Percentiles rank a stretch among this genome's conserved stretches.
Evolutionary conservation across 2,113 vertebrate species (phyloP).

Genomic region (Tamias sibiricus): DNA sequence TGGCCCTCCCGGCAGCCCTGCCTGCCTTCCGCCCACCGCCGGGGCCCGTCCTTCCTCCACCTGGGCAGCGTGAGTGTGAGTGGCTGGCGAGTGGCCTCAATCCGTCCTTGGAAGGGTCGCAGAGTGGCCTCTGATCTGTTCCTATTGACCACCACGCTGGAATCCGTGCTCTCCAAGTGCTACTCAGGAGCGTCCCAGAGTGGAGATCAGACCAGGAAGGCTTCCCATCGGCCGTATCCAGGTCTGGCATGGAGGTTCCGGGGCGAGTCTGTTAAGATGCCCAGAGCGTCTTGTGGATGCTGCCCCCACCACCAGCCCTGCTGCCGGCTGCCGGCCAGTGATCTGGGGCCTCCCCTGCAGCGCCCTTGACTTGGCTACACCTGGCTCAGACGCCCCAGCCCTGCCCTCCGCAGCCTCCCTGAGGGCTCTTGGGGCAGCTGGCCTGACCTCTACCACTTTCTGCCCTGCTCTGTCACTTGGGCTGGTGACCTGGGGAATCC

Average conservation of each 20-base stretch:
- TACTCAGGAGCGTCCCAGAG: background rate
- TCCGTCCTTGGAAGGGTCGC: too few relatives aligned
- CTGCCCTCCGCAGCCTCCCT: too few relatives aligned
- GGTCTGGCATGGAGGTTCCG: background rate
- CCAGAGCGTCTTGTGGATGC: fast-evolving
- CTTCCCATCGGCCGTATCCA: background rate
- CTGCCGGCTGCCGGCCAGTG: background rate
- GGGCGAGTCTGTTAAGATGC: background rate
- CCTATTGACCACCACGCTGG: fast-evolving
- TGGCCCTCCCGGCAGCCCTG: fast-evolving
- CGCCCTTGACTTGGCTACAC: fast-evolving
- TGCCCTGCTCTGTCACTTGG: too few relatives aligned
- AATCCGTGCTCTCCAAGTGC: fast-evolving
- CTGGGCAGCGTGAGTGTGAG: fast-evolving
- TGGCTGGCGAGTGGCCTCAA: fast-evolving
- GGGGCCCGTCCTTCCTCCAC: background rate
- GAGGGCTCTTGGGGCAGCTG: background rate
- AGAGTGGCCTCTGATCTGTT: background rate
- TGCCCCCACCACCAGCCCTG: too few relatives aligned
- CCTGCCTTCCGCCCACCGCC: fast-evolving
- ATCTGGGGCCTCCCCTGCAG: background rate
- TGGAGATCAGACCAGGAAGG: background rate
- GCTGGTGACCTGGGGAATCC: fast-evolving
- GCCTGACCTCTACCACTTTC: background rate
- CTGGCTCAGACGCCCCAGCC: fast-evolving